Percentiles rank a stretch among this genome's conserved stretches.
phyloP scores from a whole-genome alignment of 2,888 invertebrate genomes.

The Diadegma fenestrale region DNA sequence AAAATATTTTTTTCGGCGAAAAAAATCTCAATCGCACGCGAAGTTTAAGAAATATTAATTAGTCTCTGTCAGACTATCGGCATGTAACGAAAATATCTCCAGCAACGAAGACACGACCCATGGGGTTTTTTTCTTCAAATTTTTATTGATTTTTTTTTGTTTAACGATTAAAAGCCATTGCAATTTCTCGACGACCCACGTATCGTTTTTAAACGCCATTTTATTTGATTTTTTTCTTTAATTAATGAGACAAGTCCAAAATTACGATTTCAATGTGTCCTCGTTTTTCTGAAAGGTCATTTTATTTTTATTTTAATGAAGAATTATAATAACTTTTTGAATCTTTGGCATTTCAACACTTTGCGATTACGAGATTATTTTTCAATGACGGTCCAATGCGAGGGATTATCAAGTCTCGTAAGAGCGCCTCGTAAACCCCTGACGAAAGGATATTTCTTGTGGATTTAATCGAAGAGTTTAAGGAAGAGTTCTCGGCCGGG shows the following conservation, averaged over 20 bases:
- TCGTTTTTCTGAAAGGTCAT: not conserved
- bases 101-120: conserved; percentile 35
- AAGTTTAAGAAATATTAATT: conserved; percentile 65
- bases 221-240: conserved; percentile 6
- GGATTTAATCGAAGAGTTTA: conserved; percentile 40
- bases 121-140: conserved; percentile 26
- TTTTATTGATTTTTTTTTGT: conserved; percentile 14
- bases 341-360: not conserved
- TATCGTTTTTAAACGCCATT: not conserved
- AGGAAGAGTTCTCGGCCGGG: conserved; percentile 29
- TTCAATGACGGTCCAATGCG: not conserved
- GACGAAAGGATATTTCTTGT: conserved; percentile 12
- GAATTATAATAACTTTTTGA: not conserved
- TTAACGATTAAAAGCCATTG: conserved; percentile 21
- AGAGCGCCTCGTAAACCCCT: too few species aligned
- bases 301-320: not conserved
- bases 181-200: conserved; percentile 1
- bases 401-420: not conserved
- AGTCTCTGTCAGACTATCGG: conserved; percentile 54
- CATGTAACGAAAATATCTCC: conserved; percentile 47
- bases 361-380: not conserved
- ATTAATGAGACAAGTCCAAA: not conserved
- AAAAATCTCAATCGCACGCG: conserved; percentile 54
- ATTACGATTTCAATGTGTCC: not conserved
- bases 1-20: conserved; percentile 36